Base-by-base conservation (phyloP, 2,888 invertebrate genomes). In the Drosophila antonietae region DNA sequence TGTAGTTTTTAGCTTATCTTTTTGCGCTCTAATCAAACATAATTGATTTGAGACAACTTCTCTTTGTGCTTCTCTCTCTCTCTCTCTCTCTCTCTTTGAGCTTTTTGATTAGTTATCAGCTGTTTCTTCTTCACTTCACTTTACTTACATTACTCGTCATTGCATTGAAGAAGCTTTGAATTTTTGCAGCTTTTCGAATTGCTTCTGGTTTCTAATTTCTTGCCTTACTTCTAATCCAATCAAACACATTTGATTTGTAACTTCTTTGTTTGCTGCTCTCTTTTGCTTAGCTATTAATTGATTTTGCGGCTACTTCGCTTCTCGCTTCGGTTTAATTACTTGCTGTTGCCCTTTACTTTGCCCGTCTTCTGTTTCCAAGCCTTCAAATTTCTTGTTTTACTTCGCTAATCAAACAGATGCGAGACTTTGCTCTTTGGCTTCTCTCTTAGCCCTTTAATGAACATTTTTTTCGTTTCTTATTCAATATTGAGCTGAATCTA, bases 331-430 rank as follows among this genome's bases (percentile, higher is more conserved):
- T 8, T 37, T 4, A 8, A 3, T 52, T 14, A 20, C 28, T 3
- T 31, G n/a, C 10, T 10, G 2, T 18, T 7, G 18, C 7, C 18
- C 2, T 18, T 31, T 33, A 51, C 10, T 31, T 51, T 33, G 28
- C 6, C 28, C 0, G 31, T 2, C n/a, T 49, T 49, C 28, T 49
- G n/a, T 18, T 33, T 7, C 4, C 20, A 14, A 9, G 14, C 7
- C 14, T 20, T 12, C 52, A 14, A 20, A 20, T 14, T 52, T 51
- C 33, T 52, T 20, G 52, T 9, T 52, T 15, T 2, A 18, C 20
- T 35, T 8, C 20, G 20, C 35, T 37, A 52, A 52, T 52, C 35
- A 52, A 52, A 31, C 49, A 49, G 28, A 49, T 49, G 15, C 31
- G 28, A 15, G 15, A 8, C 23, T 23, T 28, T 23, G 7, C 5